Evolutionary conservation across 37 sponge, comb jelly and placozoan genomes (phyloP), one percentile per base, ranked within the genome.

Genomic region (Geodia barretti): DNA sequence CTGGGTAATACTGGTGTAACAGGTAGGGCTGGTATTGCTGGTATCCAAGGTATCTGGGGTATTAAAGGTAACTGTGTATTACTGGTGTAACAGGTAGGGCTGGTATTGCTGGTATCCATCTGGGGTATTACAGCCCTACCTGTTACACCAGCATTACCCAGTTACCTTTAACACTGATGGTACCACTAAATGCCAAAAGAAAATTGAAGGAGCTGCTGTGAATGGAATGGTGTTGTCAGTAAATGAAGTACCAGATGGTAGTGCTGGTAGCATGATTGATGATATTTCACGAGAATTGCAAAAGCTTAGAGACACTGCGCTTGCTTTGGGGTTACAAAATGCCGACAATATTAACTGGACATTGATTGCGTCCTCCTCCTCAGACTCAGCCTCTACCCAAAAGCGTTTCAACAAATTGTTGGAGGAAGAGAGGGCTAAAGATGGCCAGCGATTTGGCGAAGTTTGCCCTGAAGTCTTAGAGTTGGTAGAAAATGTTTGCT

Each of bases 321-420:
- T 59, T 30, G 29, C 38, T 21, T 54, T 87, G 5, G 33, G 65
- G 0, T 25, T 87, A 58, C 81, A 76, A 4, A 79, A 87, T 80
- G 81, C 87, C 1, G 76, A 87, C 63, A 61, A 63, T 3, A 87
- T 87, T 40, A 87, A 87, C 58, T 87, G 81, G 81, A 76, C 81
- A 38, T 67, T 87, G 25, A 28, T 87, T 36, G 40, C 62, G 58
- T 79, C 87, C 5, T 71, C 87, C 9, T 78, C 87, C 3, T 79
- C 87, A 40, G 87, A 86, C 63, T 70, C 73, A 54, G 87, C 87
- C 37, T 60, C 87, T 73, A 73, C 87, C 25, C 87, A 86, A 41
- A 86, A 86, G 29, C 59, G 58, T 37, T 77, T 78, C 17, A 86
- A 86, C 64, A 70, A 78, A 79, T 39, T 86, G 21, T 33, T 86